Percentiles rank a stretch among this genome's conserved stretches.
phyloP scores from a whole-genome alignment of 1,140 invertebrate species.

The Cherax quadricarinatus region DNA sequence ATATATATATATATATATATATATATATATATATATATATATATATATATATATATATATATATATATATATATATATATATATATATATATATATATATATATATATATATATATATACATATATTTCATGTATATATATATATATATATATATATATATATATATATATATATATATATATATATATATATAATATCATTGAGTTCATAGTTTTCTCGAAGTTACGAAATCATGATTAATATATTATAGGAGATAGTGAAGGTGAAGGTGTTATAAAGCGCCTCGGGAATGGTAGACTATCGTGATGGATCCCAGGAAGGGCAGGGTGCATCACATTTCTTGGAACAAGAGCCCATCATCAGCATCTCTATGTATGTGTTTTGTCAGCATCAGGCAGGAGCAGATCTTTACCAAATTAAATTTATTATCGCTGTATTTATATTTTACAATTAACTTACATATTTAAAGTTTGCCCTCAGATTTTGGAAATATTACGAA shows the following conservation, averaged over 20 bases:
- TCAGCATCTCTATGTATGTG: neutral
- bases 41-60: slow-evolving; percentile 38
- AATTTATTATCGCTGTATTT: neutral
- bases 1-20: slow-evolving; percentile 36
- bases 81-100: slow-evolving; percentile 24
- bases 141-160: neutral
- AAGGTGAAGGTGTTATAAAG: neutral
- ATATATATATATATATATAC: slow-evolving; percentile 25
- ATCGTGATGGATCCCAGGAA: no score
- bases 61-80: slow-evolving; percentile 24
- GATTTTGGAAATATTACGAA: no score
- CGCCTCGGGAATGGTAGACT: no score
- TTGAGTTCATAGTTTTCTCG: no score
- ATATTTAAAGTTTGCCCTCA: no score
- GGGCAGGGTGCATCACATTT: no score
- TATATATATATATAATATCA: no score
- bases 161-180: slow-evolving; percentile 13
- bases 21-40: slow-evolving; percentile 38
- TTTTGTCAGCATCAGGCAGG: neutral
- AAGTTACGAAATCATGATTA: neutral
- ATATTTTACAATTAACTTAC: neutral
- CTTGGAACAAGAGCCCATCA: neutral
- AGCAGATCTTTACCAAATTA: neutral
- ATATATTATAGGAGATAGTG: neutral
- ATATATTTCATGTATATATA: neutral